phyloP scores from a whole-genome alignment of 2,113 vertebrate species.

The Bubo bubo region DNA sequence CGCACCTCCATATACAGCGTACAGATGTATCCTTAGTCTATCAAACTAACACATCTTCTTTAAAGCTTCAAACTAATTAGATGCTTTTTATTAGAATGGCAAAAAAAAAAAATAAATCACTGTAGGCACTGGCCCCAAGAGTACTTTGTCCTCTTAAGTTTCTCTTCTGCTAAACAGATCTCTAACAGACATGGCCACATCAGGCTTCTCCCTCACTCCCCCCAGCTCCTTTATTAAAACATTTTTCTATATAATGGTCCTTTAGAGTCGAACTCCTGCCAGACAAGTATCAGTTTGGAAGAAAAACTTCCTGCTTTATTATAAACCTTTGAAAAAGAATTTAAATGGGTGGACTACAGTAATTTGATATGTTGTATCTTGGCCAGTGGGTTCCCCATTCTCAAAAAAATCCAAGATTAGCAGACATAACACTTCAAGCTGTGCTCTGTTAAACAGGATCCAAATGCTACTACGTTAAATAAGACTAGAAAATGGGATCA shows the following conservation, averaged over 20 bases:
- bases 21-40: not conserved
- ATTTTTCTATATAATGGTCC: not conserved
- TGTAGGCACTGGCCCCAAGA: not conserved
- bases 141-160: not conserved
- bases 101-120: not conserved
- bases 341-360: slow-evolving; percentile 1
- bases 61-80: not conserved
- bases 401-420: slow-evolving; percentile 13
- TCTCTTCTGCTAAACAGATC: not conserved
- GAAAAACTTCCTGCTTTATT: slow-evolving; percentile 43
- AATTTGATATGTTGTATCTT: not conserved
- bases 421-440: slow-evolving; percentile 16
- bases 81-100: not conserved
- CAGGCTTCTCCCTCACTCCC: not conserved
- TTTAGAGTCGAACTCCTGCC: not conserved
- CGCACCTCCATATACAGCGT: rapidly evolving
- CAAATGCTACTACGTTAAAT: not conserved
- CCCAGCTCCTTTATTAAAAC: not conserved
- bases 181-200: not conserved
- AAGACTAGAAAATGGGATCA: not conserved
- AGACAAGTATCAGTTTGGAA: slow-evolving; percentile 13
- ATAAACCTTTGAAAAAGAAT: slow-evolving; percentile 10
- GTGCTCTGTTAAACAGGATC: not conserved
- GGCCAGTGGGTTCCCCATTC: not conserved
- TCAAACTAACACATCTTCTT: not conserved